These are phyloP conservation scores for Drosophila cracens DNA, from an alignment of 2,888 invertebrate genomes.

Conservation along the genomic window DNA sequence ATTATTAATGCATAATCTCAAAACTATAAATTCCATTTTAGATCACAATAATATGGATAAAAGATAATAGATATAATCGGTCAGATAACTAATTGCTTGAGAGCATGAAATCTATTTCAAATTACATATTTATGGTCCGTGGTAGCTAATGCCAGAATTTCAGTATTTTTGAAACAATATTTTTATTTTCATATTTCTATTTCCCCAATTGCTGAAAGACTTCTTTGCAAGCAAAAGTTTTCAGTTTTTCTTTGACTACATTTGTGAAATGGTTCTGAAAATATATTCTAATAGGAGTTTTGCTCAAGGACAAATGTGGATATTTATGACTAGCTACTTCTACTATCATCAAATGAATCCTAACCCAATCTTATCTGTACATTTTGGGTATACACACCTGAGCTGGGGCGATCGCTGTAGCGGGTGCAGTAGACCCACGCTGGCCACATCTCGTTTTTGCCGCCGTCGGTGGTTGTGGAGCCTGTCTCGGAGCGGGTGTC, in stretches of 20 bases:
- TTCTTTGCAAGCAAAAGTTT: background rate
- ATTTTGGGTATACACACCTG: slow-evolving; percentile 88
- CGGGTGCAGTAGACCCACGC: slow-evolving; percentile 99
- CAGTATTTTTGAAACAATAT: background rate
- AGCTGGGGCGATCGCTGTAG: slow-evolving; percentile 95
- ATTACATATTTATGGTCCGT: background rate
- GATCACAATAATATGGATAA: background rate
- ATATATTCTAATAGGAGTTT: background rate
- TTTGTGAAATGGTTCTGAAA: background rate
- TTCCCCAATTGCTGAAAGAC: background rate
- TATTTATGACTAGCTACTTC: background rate
- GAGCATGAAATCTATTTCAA: background rate
- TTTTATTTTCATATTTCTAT: background rate
- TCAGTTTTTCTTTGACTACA: background rate
- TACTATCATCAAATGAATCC: background rate
- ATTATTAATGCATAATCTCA: background rate
- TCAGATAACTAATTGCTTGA: background rate
- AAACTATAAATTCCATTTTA: background rate
- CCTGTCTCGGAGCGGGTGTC: slow-evolving; percentile 85
- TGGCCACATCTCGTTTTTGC: slow-evolving; percentile 90
- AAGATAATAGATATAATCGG: background rate
- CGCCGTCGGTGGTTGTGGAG: slow-evolving; percentile 84
- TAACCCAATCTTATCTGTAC: background rate
- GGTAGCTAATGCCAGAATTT: background rate
- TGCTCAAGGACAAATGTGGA: background rate